phyloP scores from a whole-genome alignment of 2,113 vertebrate species.

The Myodes glareolus region DNA sequence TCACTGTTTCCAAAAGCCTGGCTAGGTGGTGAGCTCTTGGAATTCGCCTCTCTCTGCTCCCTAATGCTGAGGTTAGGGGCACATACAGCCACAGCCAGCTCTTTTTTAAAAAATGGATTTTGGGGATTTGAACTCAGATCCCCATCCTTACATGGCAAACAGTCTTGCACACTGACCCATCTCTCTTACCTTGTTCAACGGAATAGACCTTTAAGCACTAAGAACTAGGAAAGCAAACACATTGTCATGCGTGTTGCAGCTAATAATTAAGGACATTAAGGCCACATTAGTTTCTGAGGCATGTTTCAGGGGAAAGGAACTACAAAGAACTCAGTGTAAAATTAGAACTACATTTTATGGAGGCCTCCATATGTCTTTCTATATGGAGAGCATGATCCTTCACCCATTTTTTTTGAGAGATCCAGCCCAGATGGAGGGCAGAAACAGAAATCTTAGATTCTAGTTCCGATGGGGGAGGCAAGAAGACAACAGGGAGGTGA shows the following conservation, averaged over 20 bases:
- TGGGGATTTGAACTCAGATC: not conserved
- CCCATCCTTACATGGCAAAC: not conserved
- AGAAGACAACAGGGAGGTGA: not conserved
- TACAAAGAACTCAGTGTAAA: not conserved
- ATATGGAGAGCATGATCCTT: not conserved
- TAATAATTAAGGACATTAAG: not conserved
- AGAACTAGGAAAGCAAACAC: not conserved
- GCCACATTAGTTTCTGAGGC: not conserved
- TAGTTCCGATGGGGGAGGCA: not conserved
- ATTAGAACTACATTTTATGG: not conserved
- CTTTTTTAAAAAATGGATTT: not conserved
- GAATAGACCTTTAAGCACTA: not conserved
- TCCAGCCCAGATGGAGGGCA: not conserved
- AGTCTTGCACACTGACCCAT: not conserved
- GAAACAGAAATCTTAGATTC: constrained; percentile 6
- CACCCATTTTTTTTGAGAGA: not conserved
- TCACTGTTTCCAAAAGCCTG: too few species aligned
- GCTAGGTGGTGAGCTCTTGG: not conserved
- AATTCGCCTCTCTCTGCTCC: not conserved
- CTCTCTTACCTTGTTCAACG: too few species aligned
- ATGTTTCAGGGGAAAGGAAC: not conserved
- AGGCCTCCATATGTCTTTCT: not conserved
- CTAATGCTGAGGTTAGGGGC: not conserved
- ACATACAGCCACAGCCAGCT: not conserved
- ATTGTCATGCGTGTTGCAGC: not conserved